Base-by-base conservation (phyloP, 2,797 vertebrate species). In the Eidolon dupreanum region DNA sequence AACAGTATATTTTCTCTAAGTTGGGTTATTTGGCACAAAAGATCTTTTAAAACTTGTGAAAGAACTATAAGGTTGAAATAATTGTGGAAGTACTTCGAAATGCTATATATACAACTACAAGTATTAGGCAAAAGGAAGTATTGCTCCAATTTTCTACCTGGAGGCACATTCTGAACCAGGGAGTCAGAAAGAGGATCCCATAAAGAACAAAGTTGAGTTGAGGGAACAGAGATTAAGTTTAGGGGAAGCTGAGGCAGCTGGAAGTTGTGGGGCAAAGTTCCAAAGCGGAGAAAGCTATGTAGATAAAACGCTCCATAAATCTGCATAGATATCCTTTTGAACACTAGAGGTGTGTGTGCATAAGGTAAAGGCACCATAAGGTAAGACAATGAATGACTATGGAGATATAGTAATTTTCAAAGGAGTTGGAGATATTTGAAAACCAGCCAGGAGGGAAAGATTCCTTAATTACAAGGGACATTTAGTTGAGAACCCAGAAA, bases 161-260 rank as follows among this genome's bases (percentile, higher is more conserved):
- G 57, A 57, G 11, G 41, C 31, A 86, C 22, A 46, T 88, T 89
- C 41, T 86, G 55, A 96, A 89, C 22, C 4, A 33, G 51, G 26
- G 57, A 73, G 11, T 15, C 89, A 46, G 57, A 43, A 90, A 51
- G 36, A 94, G 73, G 24, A 68, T 68, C 28, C 33, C 49, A 36
- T 36, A 49, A 15, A 74, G 71, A 88, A 74, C n/a, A 53, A 53
- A 68, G 31, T 3, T 88, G 24, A 38, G 15, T 36, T 84, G 97
- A 98, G 70, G 96, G 96, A 85, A 97, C n/a, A 13, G 97, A 97
- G 65, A 92, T 96, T 70, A 97, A 94, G 16, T 98, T 97, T 33
- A 96, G 97, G 57, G 98, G 98, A 61, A 98, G 98, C 16, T 9
- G n/a, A 93, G 38, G 22, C 57, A 24, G 31, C 65, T 79, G n/a